Base-by-base conservation (phyloP, 2,888 invertebrate genomes). In the Heliconius hortense region DNA sequence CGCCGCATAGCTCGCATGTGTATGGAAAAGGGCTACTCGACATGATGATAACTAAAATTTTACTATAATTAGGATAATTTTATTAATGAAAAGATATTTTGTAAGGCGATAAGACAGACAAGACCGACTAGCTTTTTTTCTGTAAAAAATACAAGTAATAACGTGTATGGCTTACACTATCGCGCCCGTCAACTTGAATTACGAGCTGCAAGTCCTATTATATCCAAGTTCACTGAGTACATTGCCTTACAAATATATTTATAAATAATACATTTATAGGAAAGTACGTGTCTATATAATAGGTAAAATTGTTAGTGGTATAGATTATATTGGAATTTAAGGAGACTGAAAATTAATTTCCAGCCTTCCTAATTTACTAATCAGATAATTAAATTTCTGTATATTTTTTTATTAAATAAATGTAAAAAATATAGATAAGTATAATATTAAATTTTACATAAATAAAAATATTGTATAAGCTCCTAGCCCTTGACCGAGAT, bases 1-100 rank as follows among this genome's bases (percentile, higher is more conserved):
- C 95, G n/a, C 97, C 97, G 88, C 98, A 98, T 79, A 97, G 96
- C 90, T 97, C 97, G 90, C 97, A 98, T 74, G 96, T 94, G 82
- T 94, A 94, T 0, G 94, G 94, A 73, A 94, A 94, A 21, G 94
- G 93, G 79, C 93, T 93, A 76, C 85, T 85, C 28, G 93, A 93
- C 93, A 94, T 94, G 67, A 60, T 84, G 78, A 66, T 75, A 62
- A 28, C 66, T 73, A 73, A 72, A 74, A 78, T 66, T 15, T 26
- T 21, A 28, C 1, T 8, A 18, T 26, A 21, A 15, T 13, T 48
- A 48, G 2, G 18, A 13, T 48, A 48, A 68, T 13, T 68, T 26
- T 7, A 60, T 26, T 15, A 26, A 60, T 60, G 15, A 26, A 60
- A 60, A 13, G 5, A 15, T 60, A 5, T 5, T 15, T 26, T 59